These are phyloP conservation scores for Gambusia yucatana DNA, from an alignment of 2,797 vertebrate species.

Conservation along the genomic window DNA sequence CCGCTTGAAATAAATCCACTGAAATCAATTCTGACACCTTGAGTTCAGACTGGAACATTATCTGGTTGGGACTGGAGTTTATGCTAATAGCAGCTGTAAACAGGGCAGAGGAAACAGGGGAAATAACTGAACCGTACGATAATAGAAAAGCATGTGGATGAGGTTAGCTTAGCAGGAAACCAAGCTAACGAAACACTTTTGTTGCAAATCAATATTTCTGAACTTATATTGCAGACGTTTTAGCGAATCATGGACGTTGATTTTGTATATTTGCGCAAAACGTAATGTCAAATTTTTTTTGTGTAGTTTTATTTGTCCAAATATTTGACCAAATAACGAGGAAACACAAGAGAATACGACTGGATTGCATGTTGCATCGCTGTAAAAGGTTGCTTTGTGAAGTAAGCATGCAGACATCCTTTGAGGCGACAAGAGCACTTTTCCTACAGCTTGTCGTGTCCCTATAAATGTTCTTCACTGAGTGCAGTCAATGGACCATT, in stretches of 20 bases:
- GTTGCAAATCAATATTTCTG: neutral
- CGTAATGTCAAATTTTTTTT: neutral
- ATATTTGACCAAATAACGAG: neutral
- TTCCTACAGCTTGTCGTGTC: neutral
- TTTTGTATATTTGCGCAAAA: neutral
- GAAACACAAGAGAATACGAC: neutral
- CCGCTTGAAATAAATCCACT: no score
- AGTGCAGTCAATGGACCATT: conserved; percentile 30
- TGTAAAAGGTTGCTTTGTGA: neutral
- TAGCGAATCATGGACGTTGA: neutral
- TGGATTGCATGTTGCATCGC: neutral
- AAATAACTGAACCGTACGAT: neutral
- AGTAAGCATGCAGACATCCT: neutral
- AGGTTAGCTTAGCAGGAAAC: neutral
- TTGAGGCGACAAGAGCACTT: neutral
- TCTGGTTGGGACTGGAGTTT: no score
- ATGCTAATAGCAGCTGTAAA: neutral
- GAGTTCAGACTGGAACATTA: no score
- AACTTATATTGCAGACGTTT: neutral
- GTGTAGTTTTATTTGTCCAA: neutral
- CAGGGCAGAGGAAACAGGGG: neutral
- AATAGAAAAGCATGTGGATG: neutral
- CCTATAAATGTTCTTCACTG: conserved; percentile 15
- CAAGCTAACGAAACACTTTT: neutral
- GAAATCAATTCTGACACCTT: no score